Evolutionary conservation across 2,888 invertebrate species (phyloP), one percentile per base, ranked within the genome.

Genomic region (Zeuzera pyrina): DNA sequence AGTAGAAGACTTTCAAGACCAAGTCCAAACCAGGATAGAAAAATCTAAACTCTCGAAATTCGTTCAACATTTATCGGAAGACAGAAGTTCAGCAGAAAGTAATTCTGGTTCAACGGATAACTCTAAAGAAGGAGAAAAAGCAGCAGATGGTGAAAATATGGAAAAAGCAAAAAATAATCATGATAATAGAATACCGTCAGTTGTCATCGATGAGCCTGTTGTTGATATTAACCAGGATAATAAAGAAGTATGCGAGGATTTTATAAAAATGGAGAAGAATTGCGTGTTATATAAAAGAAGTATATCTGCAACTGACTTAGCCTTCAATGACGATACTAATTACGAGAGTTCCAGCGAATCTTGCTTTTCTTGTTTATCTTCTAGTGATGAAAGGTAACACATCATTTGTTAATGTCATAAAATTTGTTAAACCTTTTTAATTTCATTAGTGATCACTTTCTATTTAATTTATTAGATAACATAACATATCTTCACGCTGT

Each of bases 1-100:
- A 1, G 71, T 84, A 23, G 84, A 84, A 39, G 76, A 70, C 30
- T 52, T 84, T 0, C 81, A 79, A 44, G 84, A 79, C 24, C 72
- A 78, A 36, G 51, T 84, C 1, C 81, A 81, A 16, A 65, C 42
- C n/a, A 69, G 66, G 49, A 58, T 74, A 14, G 76, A 78, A 27
- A 57, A 47, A 13, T 68, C 70, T 0, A 57, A 67, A 38, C 36
- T 74, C 12, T 58, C 68, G 0, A 60, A 49, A 37, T 68, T 83
- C 2, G 65, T 76, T 2, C 64, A 77, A 0, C 71, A 79, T 40
- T 29, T 76, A 6, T 69, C 66, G 0, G 77, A 78, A 30, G 79
- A 81, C 1, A 60, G 49, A 36, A 71, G 63, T 49, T 77, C 74
- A 1, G 10, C 53, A 1, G 74, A 71, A 11, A 60, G 60, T 15